phyloP scores from a whole-genome alignment of 2,113 vertebrate genomes.

The Dicrurus megarhynchus region DNA sequence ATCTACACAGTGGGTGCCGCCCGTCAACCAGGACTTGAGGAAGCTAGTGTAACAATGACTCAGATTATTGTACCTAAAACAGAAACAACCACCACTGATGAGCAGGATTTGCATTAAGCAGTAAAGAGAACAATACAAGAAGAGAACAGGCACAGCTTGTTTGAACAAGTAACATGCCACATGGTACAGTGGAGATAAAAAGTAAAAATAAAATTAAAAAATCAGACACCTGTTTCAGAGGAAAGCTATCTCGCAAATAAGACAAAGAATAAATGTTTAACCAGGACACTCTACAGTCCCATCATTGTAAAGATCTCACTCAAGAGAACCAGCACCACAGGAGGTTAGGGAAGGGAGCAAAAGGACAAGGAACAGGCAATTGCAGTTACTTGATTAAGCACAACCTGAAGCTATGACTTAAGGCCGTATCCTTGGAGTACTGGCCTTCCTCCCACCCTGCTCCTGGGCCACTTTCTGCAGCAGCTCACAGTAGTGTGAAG shows the following conservation, averaged over 20 bases:
- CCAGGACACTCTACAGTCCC: neutral
- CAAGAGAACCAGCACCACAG: neutral
- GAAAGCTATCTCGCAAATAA: neutral
- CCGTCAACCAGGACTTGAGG: neutral
- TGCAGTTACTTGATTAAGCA: neutral
- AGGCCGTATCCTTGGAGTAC: neutral
- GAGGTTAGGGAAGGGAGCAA: neutral
- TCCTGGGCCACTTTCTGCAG: neutral
- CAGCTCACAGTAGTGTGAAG: rapidly evolving
- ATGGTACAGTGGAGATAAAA: neutral
- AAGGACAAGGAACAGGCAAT: neutral
- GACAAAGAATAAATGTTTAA: neutral
- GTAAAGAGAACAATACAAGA: neutral
- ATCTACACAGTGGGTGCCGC: neutral
- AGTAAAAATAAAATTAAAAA: neutral
- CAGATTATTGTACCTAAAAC: neutral
- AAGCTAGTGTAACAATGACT: neutral
- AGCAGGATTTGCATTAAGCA: neutral
- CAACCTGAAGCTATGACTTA: neutral
- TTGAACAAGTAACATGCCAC: neutral
- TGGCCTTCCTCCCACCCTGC: neutral
- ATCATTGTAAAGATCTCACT: neutral
- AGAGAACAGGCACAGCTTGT: neutral
- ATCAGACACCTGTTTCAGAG: neutral
- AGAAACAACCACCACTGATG: neutral